These are phyloP conservation scores for Tortrix viridana DNA, from an alignment of 2,888 invertebrate genomes.

Conservation along the genomic window DNA sequence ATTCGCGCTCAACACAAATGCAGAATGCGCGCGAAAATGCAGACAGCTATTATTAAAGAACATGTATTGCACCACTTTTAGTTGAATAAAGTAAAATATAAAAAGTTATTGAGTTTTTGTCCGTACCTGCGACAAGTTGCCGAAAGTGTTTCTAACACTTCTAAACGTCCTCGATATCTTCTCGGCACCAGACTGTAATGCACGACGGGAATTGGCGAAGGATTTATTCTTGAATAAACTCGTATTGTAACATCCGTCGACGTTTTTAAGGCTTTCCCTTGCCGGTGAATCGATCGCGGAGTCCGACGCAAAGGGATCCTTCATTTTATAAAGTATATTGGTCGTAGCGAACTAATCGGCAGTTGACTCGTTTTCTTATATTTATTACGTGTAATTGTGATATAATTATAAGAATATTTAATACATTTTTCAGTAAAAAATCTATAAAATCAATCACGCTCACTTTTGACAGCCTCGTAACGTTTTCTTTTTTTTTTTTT, in stretches of 20 bases:
- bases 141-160: conserved; percentile 86
- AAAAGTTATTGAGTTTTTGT: conserved; percentile 18
- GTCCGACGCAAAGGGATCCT: conserved; percentile 75
- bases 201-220: conserved; percentile 86
- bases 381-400: conserved; percentile 38
- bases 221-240: conserved; percentile 74
- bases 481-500: conserved; percentile 39
- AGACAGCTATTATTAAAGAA: too few relatives aligned
- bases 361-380: conserved; percentile 29
- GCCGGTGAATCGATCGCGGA: conserved; percentile 75
- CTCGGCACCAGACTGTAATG: conserved; percentile 86
- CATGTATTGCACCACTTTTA: not conserved
- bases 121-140: conserved; percentile 87
- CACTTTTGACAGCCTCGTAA: conserved; percentile 34
- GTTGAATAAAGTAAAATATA: not conserved
- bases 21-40: too few relatives aligned
- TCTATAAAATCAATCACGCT: conserved; percentile 51
- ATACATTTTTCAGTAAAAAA: conserved; percentile 53
- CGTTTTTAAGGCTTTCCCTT: conserved; percentile 69
- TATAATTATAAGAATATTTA: conserved; percentile 45
- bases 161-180: conserved; percentile 87
- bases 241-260: conserved; percentile 76
- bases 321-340: conserved; percentile 59
- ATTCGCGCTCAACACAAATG: too few relatives aligned
- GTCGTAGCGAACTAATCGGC: conserved; percentile 35